A percentile compares a stretch with the other conserved stretches of the same genome.
These are phyloP conservation scores for Cottus gobio DNA, from an alignment of 2,113 vertebrate genomes.

Conservation along the genomic window DNA sequence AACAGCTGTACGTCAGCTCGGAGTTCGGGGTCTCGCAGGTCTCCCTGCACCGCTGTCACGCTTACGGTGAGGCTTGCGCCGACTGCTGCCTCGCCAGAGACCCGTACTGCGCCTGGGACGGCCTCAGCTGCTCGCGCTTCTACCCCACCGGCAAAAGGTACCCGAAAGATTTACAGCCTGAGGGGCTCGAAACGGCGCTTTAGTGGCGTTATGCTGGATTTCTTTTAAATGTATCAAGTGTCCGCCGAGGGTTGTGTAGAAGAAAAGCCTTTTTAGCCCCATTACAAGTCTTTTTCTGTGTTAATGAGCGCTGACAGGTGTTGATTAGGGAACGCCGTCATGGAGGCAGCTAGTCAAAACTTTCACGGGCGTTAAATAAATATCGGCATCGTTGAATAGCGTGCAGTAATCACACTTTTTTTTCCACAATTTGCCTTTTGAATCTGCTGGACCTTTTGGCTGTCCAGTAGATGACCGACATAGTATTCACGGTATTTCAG, in stretches of 20 bases:
- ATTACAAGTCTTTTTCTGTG: neutral
- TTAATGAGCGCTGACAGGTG: slow-evolving; percentile 31
- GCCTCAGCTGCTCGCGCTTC: slow-evolving; percentile 94
- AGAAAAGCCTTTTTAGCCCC: neutral
- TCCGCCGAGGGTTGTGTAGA: neutral
- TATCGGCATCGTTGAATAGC: neutral
- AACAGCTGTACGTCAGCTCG: slow-evolving; percentile 97
- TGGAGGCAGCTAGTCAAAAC: neutral
- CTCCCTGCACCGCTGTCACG: slow-evolving; percentile 94
- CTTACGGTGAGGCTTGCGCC: slow-evolving; percentile 94
- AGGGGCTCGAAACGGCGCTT: neutral
- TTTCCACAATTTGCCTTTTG: neutral
- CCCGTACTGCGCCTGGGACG: slow-evolving; percentile 98
- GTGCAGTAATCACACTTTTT: neutral
- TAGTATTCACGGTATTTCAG: too few species aligned
- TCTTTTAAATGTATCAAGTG: slow-evolving; percentile 6
- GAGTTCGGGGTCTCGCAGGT: slow-evolving; percentile 94
- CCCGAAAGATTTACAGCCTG: slow-evolving; percentile 32
- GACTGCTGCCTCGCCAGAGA: slow-evolving; percentile 98
- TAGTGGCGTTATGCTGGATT: neutral
- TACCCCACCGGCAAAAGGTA: slow-evolving; percentile 97
- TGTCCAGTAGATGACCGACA: neutral
- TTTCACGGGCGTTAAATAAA: slow-evolving; percentile 18
- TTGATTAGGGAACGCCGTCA: slow-evolving; percentile 25
- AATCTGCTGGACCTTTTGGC: neutral